Conservation (phyloP, 1,140 invertebrate species). For the Pristionchus pacificus region DNA sequence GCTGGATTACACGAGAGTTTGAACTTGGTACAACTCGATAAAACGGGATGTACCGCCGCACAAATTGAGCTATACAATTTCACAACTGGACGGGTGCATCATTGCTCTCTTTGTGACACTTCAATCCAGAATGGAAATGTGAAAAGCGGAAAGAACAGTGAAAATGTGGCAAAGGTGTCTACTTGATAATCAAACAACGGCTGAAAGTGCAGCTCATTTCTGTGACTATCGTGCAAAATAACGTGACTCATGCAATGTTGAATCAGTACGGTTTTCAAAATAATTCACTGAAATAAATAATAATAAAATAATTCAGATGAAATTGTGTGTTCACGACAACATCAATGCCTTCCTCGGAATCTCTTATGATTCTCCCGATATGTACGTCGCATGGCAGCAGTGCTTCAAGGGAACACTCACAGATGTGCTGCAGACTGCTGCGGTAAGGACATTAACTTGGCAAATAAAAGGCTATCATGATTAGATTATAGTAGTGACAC, state of each 20-base stretch:
- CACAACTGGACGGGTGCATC: too few species aligned
- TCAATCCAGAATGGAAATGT: too few species aligned
- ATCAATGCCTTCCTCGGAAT: conserved; percentile 31
- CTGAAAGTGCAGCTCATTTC: not conserved
- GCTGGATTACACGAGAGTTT: too few species aligned
- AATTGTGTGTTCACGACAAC: conserved; percentile 34
- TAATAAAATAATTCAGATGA: conserved; percentile 30
- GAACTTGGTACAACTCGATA: too few species aligned
- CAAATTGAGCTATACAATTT: too few species aligned
- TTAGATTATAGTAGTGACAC: too few species aligned
- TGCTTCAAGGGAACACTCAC: conserved; percentile 30
- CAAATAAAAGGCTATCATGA: too few species aligned
- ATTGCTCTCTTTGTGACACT: too few species aligned
- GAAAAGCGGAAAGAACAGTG: not conserved
- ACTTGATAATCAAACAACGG: conserved; percentile 2
- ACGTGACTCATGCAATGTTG: not conserved
- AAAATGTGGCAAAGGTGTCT: not conserved
- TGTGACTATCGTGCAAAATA: not conserved
- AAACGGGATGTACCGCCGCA: too few species aligned
- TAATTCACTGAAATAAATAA: too few species aligned
- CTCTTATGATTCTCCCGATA: conserved; percentile 2
- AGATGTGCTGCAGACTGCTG: conserved; percentile 3
- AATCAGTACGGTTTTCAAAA: not conserved
- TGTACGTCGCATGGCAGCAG: not conserved
- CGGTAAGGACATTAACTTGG: too few species aligned